Evolutionary conservation across 2,888 invertebrate genomes (phyloP).

Genomic region (Petrolisthes manimaculis): DNA sequence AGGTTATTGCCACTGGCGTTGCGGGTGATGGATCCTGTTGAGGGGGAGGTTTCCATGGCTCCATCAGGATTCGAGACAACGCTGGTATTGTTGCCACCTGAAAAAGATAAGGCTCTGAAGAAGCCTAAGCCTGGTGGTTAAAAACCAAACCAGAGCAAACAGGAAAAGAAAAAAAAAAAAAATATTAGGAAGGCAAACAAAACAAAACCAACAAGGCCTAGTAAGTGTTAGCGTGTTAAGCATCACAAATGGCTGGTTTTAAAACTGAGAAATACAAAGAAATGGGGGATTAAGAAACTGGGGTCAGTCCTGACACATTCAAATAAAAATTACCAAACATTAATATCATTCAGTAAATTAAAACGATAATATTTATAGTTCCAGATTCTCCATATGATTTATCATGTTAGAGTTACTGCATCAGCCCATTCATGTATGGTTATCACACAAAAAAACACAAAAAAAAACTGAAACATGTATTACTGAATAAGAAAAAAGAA

Average conservation of each 20-base stretch:
- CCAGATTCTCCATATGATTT: constrained; percentile 7
- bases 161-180: constrained; percentile 34
- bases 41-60: constrained; percentile 83
- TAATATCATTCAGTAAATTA: not conserved
- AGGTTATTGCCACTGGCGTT: constrained; percentile 80
- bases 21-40: constrained; percentile 83
- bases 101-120: constrained; percentile 66
- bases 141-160: constrained; percentile 34
- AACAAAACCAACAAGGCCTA: constrained; percentile 20
- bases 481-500: not conserved
- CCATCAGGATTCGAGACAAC: constrained; percentile 51
- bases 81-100: constrained; percentile 57
- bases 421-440: constrained; percentile 48
- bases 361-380: not conserved
- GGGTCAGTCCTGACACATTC: constrained; percentile 12
- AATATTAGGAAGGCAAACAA: constrained; percentile 29
- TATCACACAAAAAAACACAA: constrained; percentile 27
- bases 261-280: not conserved
- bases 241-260: constrained; percentile 42
- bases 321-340: not conserved
- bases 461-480: constrained; percentile 17
- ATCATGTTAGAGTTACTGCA: not conserved
- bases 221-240: constrained; percentile 50
- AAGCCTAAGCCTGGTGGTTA: constrained; percentile 58
- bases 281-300: not conserved